Evolutionary conservation across 2,888 invertebrate genomes (phyloP), one percentile per base, ranked within the genome.

Genomic region (Aromia moschata): DNA sequence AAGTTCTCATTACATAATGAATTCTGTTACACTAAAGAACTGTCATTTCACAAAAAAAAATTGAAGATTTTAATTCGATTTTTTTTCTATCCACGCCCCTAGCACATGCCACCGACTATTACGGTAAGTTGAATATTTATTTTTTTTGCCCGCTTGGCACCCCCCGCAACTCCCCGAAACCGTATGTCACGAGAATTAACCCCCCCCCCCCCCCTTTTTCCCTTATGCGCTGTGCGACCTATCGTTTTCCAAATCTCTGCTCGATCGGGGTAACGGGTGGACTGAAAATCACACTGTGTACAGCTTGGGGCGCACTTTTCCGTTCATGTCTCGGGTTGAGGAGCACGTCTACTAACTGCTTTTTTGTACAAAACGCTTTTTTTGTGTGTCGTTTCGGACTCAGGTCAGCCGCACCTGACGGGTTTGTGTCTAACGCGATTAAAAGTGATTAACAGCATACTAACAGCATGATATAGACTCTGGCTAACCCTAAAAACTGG

Each of bases 61-160:
- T 56, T 51, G 40, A 11, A 10, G 43, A 61, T 59, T 64, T 61
- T 68, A 64, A 70, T 69, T 65, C 66, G 25, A 70, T 72, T 74
- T 70, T 74, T 77, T 76, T 79, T 76, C 78, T 79, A 73, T 78
- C 77, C 76, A 76, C 74, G 74, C 75, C 76, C 78, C 77, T 84
- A 94, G 96, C 95, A 86, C 95, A 94, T 89, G 93, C 95, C 83
- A 93, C 96, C 88, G 96, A 96, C 87, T 96, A 96, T 87, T 96
- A 96, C 94, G 96, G 96, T 97, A 94, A 96, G 96, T 95, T 88
- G 86, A 56, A 47, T 49, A 56, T 58, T 64, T n/a, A n/a, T n/a
- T 62, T 53, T 56, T 36, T 38, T 55, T 47, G 17, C n/a, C 37
- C 40, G 45, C 45, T 55, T 55, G 40, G n/a, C 30, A 41, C 52